Conservation (phyloP, 2,888 invertebrate species). For the Diadromus collaris region DNA sequence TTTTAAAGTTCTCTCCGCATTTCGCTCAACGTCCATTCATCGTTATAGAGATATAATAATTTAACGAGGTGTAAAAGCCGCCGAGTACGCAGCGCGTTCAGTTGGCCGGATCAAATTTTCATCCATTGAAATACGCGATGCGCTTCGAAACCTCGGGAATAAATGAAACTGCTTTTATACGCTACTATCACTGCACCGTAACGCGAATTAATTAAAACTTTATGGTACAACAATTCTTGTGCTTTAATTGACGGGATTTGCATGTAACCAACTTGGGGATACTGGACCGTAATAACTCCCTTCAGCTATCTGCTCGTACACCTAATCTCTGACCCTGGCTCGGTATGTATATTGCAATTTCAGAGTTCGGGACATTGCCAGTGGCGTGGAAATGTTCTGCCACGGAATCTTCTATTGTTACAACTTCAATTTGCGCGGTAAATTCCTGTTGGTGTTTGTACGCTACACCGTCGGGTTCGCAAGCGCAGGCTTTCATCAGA, state of each 20-base stretch:
- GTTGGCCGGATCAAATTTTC: not conserved
- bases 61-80: not conserved
- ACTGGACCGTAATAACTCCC: not conserved
- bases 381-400: not conserved
- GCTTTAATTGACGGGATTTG: conserved; percentile 16
- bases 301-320: not conserved
- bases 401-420: not conserved
- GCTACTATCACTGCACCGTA: not conserved
- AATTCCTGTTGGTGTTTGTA: not conserved
- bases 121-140: conserved; percentile 4
- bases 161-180: not conserved
- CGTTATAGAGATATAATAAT: not conserved
- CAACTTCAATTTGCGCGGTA: conserved; percentile 4
- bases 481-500: not conserved
- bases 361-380: not conserved
- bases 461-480: not conserved
- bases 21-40: not conserved
- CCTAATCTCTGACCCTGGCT: not conserved
- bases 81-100: not conserved
- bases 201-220: conserved; percentile 16
- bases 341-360: not conserved
- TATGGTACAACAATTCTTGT: not conserved
- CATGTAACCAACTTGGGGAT: not conserved
- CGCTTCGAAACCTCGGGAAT: not conserved
- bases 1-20: not conserved